Evolutionary conservation across 2,888 invertebrate genomes (phyloP), one percentile per base, ranked within the genome.

Genomic region (Oligia fasciuncula): DNA sequence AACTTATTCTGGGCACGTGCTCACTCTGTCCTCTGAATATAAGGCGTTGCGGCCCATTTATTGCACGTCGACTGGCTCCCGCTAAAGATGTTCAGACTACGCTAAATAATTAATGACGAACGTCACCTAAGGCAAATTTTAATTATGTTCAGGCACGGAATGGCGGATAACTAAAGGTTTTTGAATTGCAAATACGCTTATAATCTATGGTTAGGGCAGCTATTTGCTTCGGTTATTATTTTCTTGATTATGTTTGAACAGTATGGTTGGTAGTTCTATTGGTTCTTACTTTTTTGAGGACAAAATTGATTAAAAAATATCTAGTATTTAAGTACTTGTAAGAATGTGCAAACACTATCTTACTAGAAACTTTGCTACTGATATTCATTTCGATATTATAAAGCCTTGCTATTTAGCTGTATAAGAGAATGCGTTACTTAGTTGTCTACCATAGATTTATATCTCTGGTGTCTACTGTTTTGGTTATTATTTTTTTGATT

Each of bases 21-120:
- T 89, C 93, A 91, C 94, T 94, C 94, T 94, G 95, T 95, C 96
- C 95, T 94, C 94, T 93, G 95, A 96, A 96, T 96, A 96, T 94
- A 94, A 94, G 93, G 92, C 94, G 92, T 89, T 91, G 93, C 91
- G 93, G 94, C 94, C 94, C 96, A 95, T 96, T 96, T 96, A 95
- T 95, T 95, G 95, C 94, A 94, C 93, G 95, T 93, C 93, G 89
- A 87, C 91, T 88, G 85, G 91, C 89, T 89, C 89, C 91, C 91
- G 92, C 91, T 94, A 93, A 93, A 94, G 94, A 94, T 92, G 94
- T 93, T 95, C 94, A 93, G 94, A 95, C 95, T 94, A 93, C 92
- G 93, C 93, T 91, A 90, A 94, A 95, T 96, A 95, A 95, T 96
- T 94, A 96, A 96, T 95, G 95, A 93, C 87, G 87, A 88, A 90